Evolutionary conservation across 2,888 invertebrate species (phyloP).

Genomic region (Lasioglossum morio): DNA sequence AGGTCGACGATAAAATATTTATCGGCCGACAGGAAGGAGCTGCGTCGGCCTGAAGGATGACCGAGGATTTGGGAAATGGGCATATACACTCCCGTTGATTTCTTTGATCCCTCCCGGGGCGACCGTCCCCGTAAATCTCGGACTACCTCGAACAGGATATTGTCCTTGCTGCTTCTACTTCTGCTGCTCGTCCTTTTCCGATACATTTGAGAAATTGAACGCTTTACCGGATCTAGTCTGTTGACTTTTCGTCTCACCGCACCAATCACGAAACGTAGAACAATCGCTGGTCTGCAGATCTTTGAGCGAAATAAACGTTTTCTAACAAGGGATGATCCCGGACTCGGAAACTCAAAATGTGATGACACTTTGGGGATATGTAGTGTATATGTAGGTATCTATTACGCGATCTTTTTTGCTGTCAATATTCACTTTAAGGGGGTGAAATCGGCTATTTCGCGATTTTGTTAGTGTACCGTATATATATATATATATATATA

Average conservation of each 20-base stretch:
- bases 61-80: constrained; percentile 75
- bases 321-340: background rate
- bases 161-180: background rate
- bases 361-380: background rate
- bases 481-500: too few relatives aligned
- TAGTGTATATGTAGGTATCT: too few relatives aligned
- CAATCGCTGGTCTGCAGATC: background rate
- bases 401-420: too few relatives aligned
- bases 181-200: background rate
- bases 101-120: constrained; percentile 70
- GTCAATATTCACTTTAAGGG: too few relatives aligned
- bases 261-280: background rate
- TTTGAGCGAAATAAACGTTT: background rate
- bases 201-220: constrained; percentile 2
- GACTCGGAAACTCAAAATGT: background rate
- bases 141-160: constrained; percentile 2
- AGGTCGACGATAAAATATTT: constrained; percentile 77
- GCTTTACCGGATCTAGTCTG: background rate
- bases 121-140: constrained; percentile 27
- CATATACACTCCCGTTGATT: constrained; percentile 78
- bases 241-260: background rate
- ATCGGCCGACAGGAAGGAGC: constrained; percentile 54
- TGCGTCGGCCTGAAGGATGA: constrained; percentile 60
- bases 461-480: too few relatives aligned
- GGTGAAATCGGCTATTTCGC: too few relatives aligned